These are phyloP conservation scores for Dunckerocampus dactyliophorus DNA, from an alignment of 2,113 vertebrate genomes.

Conservation along the genomic window DNA sequence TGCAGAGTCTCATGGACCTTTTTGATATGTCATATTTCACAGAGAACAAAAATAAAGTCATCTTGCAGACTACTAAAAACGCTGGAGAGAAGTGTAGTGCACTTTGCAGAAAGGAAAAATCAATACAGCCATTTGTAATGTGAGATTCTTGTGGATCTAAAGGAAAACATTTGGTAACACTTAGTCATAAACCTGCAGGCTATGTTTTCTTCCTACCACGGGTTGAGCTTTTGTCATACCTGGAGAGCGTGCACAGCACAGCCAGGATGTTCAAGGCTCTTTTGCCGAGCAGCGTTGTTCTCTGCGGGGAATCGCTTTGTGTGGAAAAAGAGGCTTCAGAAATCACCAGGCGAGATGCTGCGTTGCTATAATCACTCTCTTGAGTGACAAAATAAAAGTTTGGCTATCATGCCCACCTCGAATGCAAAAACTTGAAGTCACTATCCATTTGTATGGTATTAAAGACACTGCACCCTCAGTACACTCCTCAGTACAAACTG, in stretches of 20 bases:
- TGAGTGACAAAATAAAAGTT: constrained; percentile 34
- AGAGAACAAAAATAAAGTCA: constrained; percentile 23
- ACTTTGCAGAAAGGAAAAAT: constrained; percentile 56
- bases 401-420: constrained; percentile 20
- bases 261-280: constrained; percentile 42
- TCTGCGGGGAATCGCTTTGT: constrained; percentile 39
- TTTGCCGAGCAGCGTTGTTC: constrained; percentile 43
- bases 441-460: constrained; percentile 14
- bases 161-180: constrained; percentile 63
- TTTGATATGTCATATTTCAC: constrained; percentile 37
- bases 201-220: constrained; percentile 45
- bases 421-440: constrained; percentile 26
- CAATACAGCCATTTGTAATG: constrained; percentile 59
- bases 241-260: constrained; percentile 36
- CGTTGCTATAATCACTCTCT: constrained; percentile 25
- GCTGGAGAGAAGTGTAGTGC: constrained; percentile 32
- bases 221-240: constrained; percentile 40
- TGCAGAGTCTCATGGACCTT: not conserved
- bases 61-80: constrained; percentile 28
- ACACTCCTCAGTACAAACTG: constrained; percentile 1
- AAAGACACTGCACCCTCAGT: constrained; percentile 21
- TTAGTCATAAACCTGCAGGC: constrained; percentile 65
- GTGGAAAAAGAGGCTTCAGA: constrained; percentile 35
- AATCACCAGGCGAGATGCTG: constrained; percentile 27
- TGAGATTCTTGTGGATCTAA: constrained; percentile 52